Evolutionary conservation across 1,140 invertebrate genomes (phyloP).

Genomic region (Camponotus vicinus): DNA sequence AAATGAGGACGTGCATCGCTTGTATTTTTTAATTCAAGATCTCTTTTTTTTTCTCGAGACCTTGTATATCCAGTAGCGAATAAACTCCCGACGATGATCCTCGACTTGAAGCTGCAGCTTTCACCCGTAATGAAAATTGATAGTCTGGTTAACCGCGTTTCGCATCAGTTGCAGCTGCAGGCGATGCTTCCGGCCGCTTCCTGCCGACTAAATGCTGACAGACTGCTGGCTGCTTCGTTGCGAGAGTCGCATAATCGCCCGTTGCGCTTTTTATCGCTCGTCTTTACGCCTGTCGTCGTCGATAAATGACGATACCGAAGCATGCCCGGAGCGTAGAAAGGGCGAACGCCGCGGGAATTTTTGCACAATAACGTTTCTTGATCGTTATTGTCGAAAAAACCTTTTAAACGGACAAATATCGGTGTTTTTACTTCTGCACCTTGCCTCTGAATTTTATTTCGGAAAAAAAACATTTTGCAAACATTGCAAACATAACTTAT

Average conservation of each 20-base stretch:
- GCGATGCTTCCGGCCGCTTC: slow-evolving; percentile 59
- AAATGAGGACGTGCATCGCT: background rate
- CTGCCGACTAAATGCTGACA: slow-evolving; percentile 30
- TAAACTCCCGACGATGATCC: slow-evolving; percentile 45
- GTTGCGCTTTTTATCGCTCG: slow-evolving; percentile 46
- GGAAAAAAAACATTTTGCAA: background rate
- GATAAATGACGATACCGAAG: slow-evolving; percentile 50
- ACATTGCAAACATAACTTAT: background rate
- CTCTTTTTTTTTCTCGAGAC: slow-evolving; percentile 3
- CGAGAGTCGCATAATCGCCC: slow-evolving; percentile 65
- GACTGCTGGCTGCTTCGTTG: slow-evolving; percentile 65
- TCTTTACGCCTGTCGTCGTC: slow-evolving; percentile 57
- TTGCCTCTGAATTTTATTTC: background rate
- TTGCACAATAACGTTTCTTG: background rate
- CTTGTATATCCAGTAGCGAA: slow-evolving; percentile 43
- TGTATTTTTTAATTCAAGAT: background rate
- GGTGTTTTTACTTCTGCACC: background rate
- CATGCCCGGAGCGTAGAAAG: slow-evolving; percentile 19
- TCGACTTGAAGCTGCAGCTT: slow-evolving; percentile 65
- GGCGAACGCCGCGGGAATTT: background rate
- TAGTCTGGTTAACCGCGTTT: slow-evolving; percentile 73
- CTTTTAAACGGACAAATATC: background rate
- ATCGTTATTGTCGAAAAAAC: slow-evolving; percentile 22
- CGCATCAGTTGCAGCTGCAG: slow-evolving; percentile 68
- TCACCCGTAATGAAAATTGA: slow-evolving; percentile 77